Conservation (phyloP, 1,140 invertebrate species). For the Diploscapter pachys region DNA sequence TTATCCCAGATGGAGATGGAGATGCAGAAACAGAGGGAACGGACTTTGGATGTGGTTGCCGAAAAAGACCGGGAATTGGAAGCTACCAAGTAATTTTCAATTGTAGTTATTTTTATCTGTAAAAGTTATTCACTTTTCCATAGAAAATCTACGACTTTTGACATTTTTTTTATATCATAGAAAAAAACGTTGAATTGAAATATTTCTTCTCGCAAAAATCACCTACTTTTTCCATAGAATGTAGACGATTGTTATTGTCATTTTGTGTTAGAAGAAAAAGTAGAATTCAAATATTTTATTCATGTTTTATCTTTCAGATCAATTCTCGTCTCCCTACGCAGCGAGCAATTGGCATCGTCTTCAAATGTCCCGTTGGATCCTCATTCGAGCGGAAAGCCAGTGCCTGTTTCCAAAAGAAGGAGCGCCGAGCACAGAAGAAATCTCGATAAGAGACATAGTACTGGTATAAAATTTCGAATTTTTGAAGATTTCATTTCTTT, state of each 20-base stretch:
- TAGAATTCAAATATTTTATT: too few relatives aligned
- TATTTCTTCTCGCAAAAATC: too few relatives aligned
- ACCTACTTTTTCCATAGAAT: too few relatives aligned
- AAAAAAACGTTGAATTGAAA: too few relatives aligned
- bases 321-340: conserved; percentile 20
- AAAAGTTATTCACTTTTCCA: too few relatives aligned
- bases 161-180: too few relatives aligned
- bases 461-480: conserved; percentile 21
- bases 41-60: conserved; percentile 35
- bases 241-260: too few relatives aligned
- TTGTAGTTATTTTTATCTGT: too few relatives aligned
- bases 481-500: conserved; percentile 4
- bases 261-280: too few relatives aligned
- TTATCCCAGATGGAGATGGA: conserved; percentile 30
- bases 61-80: conserved; percentile 37
- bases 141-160: too few relatives aligned
- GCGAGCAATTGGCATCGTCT: conserved; percentile 6
- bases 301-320: neutral
- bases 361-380: too few relatives aligned
- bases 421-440: neutral
- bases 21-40: conserved; percentile 33
- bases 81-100: conserved; percentile 20
- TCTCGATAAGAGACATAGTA: conserved; percentile 14
- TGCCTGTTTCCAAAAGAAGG: conserved; percentile 27
- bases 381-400: neutral